Base-by-base conservation (phyloP, 2,113 vertebrate species). In the Urocitellus parryii region DNA sequence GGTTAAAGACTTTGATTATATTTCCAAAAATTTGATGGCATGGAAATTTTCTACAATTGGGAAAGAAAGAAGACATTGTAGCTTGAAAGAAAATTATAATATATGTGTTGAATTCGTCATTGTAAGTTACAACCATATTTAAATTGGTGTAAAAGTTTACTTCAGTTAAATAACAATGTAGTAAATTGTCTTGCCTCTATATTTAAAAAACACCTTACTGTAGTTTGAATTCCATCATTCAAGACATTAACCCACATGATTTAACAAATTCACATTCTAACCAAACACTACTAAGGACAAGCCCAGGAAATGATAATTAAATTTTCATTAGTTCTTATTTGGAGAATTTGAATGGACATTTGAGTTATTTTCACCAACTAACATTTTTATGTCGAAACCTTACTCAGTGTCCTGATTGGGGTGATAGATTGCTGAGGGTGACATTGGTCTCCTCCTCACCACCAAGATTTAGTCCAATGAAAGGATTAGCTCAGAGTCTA, bases 151-250 rank as follows among this genome's bases (percentile, higher is more conserved):
- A 65, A 42, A 89, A 84, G 4, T 18, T 25, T 17, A 80, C 4
- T 65, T 70, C 14, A 85, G 84, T 56, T 79, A 85, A 84, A 78
- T n/a, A 83, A 88, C 37, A 84, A 68, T 89, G n/a, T 79, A 85
- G 17, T 63, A 2, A 63, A 88, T 68, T 39, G 0, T 24, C 45
- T 18, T 87, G 34, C 5, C 27, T 77, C 70, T 77, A 37, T 56
- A 61, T 91, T 80, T 94, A 37, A 82, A 82, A 84, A 90, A 20
- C 27, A 27, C 13, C 34, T 61, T 65, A 61, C 8, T 61, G 5
- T 76, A 84, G 6, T 67, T 80, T 93, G 65, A 79, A 5, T 90
- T 90, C 80, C 4, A 67, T 48, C n/a, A n/a, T 37, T 85, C 22
- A 82, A 87, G 16, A 68, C 61, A 77, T 48, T 88, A 82, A 82